Evolutionary conservation across 1,140 invertebrate species (phyloP), one percentile per base, ranked within the genome.

Genomic region (Sarcophaga peregrina): DNA sequence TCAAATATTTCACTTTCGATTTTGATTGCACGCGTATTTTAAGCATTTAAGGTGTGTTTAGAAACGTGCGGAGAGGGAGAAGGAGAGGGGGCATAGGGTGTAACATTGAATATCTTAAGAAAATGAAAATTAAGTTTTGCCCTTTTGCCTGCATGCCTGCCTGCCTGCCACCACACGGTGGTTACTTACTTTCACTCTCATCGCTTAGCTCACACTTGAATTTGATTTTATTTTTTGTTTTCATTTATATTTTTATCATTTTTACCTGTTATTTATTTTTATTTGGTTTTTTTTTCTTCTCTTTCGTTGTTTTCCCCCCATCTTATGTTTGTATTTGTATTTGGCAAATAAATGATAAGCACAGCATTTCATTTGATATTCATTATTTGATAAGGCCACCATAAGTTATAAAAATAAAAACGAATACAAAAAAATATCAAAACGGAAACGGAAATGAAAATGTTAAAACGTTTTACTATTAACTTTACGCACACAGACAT

Each of bases 281-380:
- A 47, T 17, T 73, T 48, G n/a, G n/a, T n/a, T n/a, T n/a, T n/a
- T n/a, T n/a, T n/a, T n/a, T n/a, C n/a, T n/a, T n/a, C n/a, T n/a
- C n/a, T n/a, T n/a, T n/a, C n/a, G n/a, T n/a, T n/a, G n/a, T n/a
- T n/a, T n/a, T n/a, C n/a, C n/a, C n/a, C n/a, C n/a, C n/a, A n/a
- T n/a, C n/a, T 80, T 82, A 80, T 85, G 83, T 87, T 86, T 62
- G 83, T 85, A 83, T 86, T 54, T n/a, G 45, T 80, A 76, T 84
- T 88, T 86, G 85, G 88, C 88, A 89, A 89, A 88, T 88, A 89
- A 88, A 89, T 89, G 88, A 89, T 89, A 89, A 89, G 88, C 87
- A n/a, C n/a, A 89, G 52, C 58, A 50, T 89, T 89, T 87, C 87
- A 89, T 89, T 89, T 89, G 88, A 89, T 89, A 89, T 89, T 89